Conservation (phyloP, 1,140 invertebrate genomes). For the Amyelois transitella region DNA sequence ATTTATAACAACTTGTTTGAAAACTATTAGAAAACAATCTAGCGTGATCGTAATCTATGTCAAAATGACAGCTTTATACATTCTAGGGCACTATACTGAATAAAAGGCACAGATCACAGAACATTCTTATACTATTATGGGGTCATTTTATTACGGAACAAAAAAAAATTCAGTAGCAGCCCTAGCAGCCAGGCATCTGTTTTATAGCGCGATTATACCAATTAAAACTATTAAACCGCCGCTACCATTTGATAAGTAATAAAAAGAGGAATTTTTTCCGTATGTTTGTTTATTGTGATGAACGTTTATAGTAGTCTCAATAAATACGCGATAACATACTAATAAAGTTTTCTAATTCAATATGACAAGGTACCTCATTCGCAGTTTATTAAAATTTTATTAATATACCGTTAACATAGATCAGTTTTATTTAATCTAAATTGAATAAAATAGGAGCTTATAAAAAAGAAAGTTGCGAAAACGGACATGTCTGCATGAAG, state of each 20-base stretch:
- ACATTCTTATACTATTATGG: too few species aligned
- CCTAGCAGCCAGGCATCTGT: conserved; percentile 35
- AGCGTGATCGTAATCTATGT: too few species aligned
- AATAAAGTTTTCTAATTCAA: conserved; percentile 16
- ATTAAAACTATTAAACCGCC: conserved; percentile 67
- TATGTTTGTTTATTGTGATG: conserved; percentile 68
- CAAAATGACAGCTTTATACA: too few species aligned
- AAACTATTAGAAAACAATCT: too few species aligned
- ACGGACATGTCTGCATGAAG: background rate
- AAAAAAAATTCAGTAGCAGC: background rate
- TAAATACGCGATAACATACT: conserved; percentile 34
- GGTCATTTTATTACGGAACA: background rate
- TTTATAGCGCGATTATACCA: conserved; percentile 61
- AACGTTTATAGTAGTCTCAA: conserved; percentile 39
- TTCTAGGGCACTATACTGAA: too few species aligned
- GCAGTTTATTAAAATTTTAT: conserved; percentile 3
- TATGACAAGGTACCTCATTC: conserved; percentile 3
- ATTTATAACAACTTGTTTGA: too few species aligned
- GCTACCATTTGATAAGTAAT: conserved; percentile 62
- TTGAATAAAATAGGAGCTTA: background rate
- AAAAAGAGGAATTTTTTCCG: conserved; percentile 36
- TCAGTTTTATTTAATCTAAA: background rate
- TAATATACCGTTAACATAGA: background rate
- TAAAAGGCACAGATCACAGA: too few species aligned
- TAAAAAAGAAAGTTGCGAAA: background rate